Evolutionary conservation across 2,888 invertebrate genomes (phyloP).

Genomic region (Caenorhabditis sp.): DNA sequence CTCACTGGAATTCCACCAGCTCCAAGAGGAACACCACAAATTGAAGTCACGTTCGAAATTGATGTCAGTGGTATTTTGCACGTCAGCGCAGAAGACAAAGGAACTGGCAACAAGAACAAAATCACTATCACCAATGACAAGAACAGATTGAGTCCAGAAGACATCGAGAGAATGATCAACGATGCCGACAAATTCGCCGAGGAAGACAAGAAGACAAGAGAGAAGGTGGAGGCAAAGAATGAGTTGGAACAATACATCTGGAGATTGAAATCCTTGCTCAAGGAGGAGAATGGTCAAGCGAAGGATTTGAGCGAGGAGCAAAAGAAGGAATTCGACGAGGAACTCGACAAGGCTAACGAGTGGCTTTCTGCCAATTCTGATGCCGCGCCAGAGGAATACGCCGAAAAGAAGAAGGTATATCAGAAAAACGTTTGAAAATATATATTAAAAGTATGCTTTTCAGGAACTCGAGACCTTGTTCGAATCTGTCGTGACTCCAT

Average conservation of each 20-base stretch:
- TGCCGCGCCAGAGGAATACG: slow-evolving; percentile 74
- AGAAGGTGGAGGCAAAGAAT: slow-evolving; percentile 82
- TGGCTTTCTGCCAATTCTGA: slow-evolving; percentile 91
- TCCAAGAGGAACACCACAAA: slow-evolving; percentile 73
- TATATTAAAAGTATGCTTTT: slow-evolving; percentile 6
- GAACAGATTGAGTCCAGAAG: slow-evolving; percentile 87
- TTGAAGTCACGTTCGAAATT: slow-evolving; percentile 73
- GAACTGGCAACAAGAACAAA: slow-evolving; percentile 96
- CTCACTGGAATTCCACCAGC: slow-evolving; percentile 74
- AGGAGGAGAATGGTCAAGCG: slow-evolving; percentile 95
- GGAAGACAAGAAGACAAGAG: slow-evolving; percentile 87
- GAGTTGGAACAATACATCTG: slow-evolving; percentile 96
- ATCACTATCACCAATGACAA: slow-evolving; percentile 97
- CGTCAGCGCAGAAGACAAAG: slow-evolving; percentile 97
- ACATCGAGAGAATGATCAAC: slow-evolving; percentile 97
- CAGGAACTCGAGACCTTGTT: slow-evolving; percentile 89
- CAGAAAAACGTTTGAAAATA: no score
- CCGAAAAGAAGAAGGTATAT: slow-evolving; percentile 80
- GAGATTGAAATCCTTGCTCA: slow-evolving; percentile 88
- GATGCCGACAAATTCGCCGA: slow-evolving; percentile 99
- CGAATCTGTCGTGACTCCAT: slow-evolving; percentile 95
- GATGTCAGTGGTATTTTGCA: slow-evolving; percentile 74
- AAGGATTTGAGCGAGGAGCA: slow-evolving; percentile 84
- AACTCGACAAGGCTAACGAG: slow-evolving; percentile 92
- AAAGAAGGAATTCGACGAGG: slow-evolving; percentile 88